Evolutionary conservation across 2,797 vertebrate species (phyloP).

Genomic region (Adelosebastes latens): DNA sequence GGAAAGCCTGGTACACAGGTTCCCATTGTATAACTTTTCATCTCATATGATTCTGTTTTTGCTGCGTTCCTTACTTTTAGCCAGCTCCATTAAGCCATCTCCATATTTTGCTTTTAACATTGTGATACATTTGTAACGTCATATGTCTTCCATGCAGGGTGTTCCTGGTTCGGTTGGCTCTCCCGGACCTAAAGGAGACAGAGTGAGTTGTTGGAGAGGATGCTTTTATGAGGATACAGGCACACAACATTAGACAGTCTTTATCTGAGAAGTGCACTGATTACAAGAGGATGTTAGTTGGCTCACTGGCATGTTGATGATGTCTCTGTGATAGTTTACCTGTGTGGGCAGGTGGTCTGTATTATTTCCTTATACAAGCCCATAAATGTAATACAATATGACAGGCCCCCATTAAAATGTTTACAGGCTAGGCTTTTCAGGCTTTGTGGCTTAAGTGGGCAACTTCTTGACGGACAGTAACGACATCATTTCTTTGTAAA

Average conservation of each 20-base stretch:
- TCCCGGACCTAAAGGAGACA: slow-evolving; percentile 73
- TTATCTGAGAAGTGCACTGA: neutral
- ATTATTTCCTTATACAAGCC: neutral
- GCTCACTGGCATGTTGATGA: neutral
- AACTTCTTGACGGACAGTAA: neutral
- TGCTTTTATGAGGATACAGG: neutral
- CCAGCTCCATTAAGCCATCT: neutral
- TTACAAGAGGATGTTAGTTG: neutral
- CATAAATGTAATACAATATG: neutral
- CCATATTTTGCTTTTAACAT: neutral
- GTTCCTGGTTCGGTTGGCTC: slow-evolving; percentile 68
- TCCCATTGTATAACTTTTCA: slow-evolving; percentile 85
- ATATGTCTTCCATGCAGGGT: slow-evolving; percentile 71
- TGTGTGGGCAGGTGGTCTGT: neutral
- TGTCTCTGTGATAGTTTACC: neutral
- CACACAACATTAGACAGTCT: neutral
- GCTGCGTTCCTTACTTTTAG: neutral
- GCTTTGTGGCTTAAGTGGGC: neutral
- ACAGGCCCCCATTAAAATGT: neutral
- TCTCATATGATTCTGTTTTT: slow-evolving; percentile 32
- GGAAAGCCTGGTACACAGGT: slow-evolving; percentile 94
- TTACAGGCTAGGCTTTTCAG: neutral
- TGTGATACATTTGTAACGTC: neutral
- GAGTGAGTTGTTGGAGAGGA: slow-evolving; percentile 72
- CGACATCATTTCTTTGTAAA: neutral